phyloP scores from a whole-genome alignment of 2,113 vertebrate genomes.

The Fukomys damarensis region DNA sequence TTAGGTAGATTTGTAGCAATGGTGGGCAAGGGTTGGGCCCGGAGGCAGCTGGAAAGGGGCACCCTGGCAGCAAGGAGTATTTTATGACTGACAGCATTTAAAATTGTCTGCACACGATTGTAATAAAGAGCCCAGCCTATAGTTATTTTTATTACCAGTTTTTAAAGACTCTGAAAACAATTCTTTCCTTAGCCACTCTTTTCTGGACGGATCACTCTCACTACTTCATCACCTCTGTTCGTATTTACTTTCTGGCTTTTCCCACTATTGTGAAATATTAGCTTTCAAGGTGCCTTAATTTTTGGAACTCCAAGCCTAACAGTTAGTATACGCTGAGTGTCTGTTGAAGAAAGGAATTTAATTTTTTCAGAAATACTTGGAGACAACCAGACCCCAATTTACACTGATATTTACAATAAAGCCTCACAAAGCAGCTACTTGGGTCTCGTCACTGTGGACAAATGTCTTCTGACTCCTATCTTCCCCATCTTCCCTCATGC shows the following conservation, averaged over 20 bases:
- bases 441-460: background rate
- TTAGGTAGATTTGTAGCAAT: background rate
- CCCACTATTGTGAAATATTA: background rate
- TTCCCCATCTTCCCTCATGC: background rate
- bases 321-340: background rate
- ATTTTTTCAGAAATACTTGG: background rate
- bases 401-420: background rate
- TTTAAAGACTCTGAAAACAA: background rate
- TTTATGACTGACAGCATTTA: background rate
- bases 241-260: background rate
- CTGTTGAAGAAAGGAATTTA: conserved; percentile 29
- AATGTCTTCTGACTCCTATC: background rate
- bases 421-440: background rate
- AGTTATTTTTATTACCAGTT: background rate
- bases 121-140: background rate
- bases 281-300: conserved; percentile 2
- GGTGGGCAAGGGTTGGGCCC: background rate
- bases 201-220: background rate
- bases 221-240: background rate
- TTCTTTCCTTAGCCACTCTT: background rate
- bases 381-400: background rate
- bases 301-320: background rate
- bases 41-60: background rate
- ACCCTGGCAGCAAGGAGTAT: background rate
- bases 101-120: background rate